Conservation (phyloP, 2,113 vertebrate species). For the Nesoenas mayeri region DNA sequence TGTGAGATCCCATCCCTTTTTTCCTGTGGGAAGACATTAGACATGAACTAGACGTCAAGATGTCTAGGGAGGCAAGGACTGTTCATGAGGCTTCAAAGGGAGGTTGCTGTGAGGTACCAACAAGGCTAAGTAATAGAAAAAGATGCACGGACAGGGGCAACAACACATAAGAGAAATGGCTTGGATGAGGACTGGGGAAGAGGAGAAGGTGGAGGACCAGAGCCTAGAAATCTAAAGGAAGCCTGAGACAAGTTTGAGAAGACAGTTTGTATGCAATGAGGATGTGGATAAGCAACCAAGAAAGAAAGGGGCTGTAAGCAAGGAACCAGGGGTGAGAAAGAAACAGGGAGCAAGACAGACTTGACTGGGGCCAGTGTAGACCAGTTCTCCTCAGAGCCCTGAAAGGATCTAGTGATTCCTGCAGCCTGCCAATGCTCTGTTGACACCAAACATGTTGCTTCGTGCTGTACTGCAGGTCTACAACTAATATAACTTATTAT, state of each 20-base stretch:
- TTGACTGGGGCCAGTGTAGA: accelerated
- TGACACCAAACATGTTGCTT: accelerated
- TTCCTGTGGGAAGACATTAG: background rate
- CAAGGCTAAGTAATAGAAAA: background rate
- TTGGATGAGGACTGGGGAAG: background rate
- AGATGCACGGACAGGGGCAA: background rate
- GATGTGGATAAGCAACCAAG: background rate
- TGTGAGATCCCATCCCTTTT: background rate
- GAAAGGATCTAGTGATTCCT: background rate
- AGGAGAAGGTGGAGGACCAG: background rate
- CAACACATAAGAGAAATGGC: background rate
- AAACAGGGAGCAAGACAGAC: background rate
- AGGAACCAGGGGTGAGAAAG: background rate
- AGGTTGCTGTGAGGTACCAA: background rate
- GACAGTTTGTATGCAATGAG: background rate
- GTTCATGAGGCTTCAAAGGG: background rate
- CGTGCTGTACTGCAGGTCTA: background rate
- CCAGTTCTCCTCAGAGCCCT: background rate
- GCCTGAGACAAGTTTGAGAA: background rate
- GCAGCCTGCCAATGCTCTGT: background rate
- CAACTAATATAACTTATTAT: background rate
- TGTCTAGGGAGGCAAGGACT: background rate
- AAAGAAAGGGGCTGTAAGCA: background rate
- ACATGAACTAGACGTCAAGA: background rate
- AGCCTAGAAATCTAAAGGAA: background rate